These are phyloP conservation scores for Poeciliopsis turrubarensis DNA, from an alignment of 2,113 vertebrate species.

Conservation along the genomic window DNA sequence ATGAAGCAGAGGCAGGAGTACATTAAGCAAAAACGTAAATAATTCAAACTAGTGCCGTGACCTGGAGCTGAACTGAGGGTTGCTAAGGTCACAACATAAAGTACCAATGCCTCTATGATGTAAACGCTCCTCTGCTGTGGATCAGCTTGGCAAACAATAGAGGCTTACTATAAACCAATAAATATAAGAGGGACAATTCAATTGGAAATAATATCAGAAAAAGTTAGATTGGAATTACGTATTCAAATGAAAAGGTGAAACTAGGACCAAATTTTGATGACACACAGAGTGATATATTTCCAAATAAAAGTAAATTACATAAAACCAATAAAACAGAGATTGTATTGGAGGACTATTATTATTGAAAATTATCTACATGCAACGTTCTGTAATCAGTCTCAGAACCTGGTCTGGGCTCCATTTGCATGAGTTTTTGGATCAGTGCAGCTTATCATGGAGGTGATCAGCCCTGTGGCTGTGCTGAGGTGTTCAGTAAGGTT, in stretches of 20 bases:
- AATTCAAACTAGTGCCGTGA: not conserved
- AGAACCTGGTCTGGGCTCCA: not conserved
- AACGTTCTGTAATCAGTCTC: not conserved
- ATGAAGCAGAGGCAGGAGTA: conserved; percentile 2
- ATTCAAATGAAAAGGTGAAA: not conserved
- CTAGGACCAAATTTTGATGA: not conserved
- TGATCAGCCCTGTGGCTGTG: not conserved
- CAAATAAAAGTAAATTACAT: not conserved
- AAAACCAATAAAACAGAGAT: not conserved
- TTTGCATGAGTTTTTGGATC: not conserved
- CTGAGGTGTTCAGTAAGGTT: not conserved
- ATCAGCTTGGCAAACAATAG: not conserved
- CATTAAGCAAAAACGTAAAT: conserved; percentile 8
- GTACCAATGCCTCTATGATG: not conserved
- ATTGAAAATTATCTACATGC: not conserved
- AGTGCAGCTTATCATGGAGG: not conserved
- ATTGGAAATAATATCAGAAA: not conserved
- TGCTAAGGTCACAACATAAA: not conserved
- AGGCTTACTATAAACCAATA: not conserved
- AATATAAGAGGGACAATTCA: not conserved
- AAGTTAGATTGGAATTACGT: not conserved
- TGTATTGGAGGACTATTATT: not conserved
- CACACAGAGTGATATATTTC: not conserved
- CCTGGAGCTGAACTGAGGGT: conserved; percentile 9
- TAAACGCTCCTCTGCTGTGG: not conserved